Percentiles rank a stretch among this genome's conserved stretches.
phyloP scores from a whole-genome alignment of 2,113 vertebrate genomes.

The Gnathonemus longibarbis region DNA sequence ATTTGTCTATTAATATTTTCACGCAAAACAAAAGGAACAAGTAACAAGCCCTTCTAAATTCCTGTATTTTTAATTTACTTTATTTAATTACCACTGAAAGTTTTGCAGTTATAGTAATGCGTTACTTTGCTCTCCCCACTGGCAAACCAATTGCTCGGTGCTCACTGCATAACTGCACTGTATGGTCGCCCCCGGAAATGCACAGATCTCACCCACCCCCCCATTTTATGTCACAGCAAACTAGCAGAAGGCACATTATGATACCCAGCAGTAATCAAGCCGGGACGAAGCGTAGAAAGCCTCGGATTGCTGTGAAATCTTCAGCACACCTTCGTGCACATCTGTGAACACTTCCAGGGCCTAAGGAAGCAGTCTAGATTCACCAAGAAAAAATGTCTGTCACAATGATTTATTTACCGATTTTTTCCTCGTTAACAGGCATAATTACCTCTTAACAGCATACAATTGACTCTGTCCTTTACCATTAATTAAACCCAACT shows the following conservation, averaged over 20 bases:
- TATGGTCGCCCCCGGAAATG: neutral
- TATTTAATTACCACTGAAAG: neutral
- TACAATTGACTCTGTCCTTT: neutral
- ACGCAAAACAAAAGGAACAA: too few species aligned
- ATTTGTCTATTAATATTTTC: too few species aligned
- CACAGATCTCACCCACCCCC: neutral
- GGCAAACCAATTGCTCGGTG: neutral
- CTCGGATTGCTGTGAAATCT: conserved; percentile 24
- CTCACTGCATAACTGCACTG: neutral
- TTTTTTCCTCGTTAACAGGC: neutral
- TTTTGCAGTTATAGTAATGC: neutral
- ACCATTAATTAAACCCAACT: neutral
- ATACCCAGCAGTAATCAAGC: neutral
- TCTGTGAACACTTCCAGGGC: conserved; percentile 43
- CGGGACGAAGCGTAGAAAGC: neutral
- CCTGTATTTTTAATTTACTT: too few species aligned
- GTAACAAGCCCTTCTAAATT: too few species aligned
- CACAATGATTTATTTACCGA: conserved; percentile 17
- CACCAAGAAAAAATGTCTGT: conserved; percentile 37
- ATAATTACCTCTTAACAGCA: neutral
- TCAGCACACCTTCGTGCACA: conserved; percentile 31
- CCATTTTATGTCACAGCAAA: neutral
- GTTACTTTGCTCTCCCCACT: neutral
- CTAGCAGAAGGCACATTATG: neutral
- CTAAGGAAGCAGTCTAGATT: conserved; percentile 39